A percentile compares a stretch with the other conserved stretches of the same genome.
Evolutionary conservation across 2,113 vertebrate species (phyloP).

Genomic region (Clarias batrachus): DNA sequence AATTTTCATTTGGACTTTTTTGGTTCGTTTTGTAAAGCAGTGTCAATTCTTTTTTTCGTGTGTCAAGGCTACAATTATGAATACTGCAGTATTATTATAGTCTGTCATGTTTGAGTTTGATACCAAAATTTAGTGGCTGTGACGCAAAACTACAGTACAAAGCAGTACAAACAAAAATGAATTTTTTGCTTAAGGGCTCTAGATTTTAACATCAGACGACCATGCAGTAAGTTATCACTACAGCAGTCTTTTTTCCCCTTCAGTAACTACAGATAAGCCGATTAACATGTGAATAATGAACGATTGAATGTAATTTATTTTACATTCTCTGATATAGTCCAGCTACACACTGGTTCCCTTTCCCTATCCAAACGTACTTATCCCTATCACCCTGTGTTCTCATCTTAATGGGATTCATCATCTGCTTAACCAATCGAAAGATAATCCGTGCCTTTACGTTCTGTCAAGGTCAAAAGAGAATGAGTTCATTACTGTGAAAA

Average conservation of each 20-base stretch:
- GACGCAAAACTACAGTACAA: not conserved
- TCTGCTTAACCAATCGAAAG: too few species aligned
- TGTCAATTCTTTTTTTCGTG: not conserved
- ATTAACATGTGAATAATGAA: not conserved
- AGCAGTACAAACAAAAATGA: too few species aligned
- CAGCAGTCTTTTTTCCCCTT: not conserved
- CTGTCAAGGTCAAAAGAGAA: too few species aligned
- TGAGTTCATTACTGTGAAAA: too few species aligned
- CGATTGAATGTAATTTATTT: not conserved
- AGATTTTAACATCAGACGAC: not conserved
- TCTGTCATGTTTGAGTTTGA: not conserved
- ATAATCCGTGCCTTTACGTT: not conserved
- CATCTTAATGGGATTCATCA: not conserved
- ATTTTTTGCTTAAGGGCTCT: not conserved
- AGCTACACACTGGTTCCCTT: not conserved
- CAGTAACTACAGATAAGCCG: not conserved
- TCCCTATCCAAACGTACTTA: not conserved
- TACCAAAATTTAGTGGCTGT: not conserved
- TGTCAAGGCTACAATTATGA: not conserved
- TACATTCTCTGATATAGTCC: not conserved
- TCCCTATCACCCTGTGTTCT: not conserved
- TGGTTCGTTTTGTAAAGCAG: not conserved
- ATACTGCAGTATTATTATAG: not conserved
- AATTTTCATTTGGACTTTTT: not conserved
- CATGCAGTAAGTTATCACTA: not conserved